These are phyloP conservation scores for Vultur gryphus DNA, from an alignment of 2,797 vertebrate species.

Conservation along the genomic window DNA sequence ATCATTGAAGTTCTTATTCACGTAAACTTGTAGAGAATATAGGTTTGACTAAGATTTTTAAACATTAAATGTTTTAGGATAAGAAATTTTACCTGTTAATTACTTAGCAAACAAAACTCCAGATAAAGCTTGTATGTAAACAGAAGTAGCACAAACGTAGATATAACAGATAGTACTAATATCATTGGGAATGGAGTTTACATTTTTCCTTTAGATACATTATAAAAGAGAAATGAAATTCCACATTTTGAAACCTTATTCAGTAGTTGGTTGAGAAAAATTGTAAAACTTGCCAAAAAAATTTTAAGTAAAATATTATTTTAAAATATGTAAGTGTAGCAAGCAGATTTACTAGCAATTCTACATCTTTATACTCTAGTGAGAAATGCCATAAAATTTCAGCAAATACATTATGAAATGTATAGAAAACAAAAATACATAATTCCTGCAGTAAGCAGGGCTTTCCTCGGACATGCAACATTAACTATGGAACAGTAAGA, in stretches of 20 bases:
- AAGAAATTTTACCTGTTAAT: not conserved
- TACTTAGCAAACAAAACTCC: not conserved
- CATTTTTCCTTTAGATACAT: not conserved
- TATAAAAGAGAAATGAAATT: not conserved
- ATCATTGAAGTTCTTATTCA: not conserved
- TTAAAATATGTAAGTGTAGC: not conserved
- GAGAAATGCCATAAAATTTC: not conserved
- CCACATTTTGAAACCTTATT: not conserved
- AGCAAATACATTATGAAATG: not conserved
- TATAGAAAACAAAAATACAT: not conserved
- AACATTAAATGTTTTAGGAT: not conserved
- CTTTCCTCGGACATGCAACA: not conserved
- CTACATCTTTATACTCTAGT: not conserved
- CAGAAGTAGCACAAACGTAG: not conserved
- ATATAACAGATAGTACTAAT: not conserved
- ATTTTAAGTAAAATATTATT: not conserved
- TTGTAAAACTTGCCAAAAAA: not conserved
- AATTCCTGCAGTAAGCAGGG: not conserved
- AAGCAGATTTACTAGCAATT: not conserved
- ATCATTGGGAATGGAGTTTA: not conserved
- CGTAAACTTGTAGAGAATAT: not conserved
- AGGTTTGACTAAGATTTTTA: not conserved
- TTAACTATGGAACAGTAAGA: not conserved
- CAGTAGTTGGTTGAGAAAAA: not conserved
- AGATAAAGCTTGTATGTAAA: not conserved